Conservation (phyloP, 2,797 vertebrate species). For the Triplophysa yarkandensis region DNA sequence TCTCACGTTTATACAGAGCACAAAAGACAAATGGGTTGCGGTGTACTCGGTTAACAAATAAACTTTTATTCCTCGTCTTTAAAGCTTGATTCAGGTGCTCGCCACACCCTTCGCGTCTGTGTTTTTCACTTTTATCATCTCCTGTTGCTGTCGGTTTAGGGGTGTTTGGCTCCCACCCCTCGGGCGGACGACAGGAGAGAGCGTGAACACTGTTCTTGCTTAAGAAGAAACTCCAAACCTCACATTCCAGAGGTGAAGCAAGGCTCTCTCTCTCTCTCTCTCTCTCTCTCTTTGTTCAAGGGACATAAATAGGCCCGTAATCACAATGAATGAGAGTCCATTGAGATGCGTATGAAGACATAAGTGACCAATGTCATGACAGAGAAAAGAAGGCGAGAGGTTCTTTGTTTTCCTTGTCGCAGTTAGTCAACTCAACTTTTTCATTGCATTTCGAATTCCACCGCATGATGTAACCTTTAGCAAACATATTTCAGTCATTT, state of each 20-base stretch:
- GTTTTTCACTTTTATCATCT: conserved; percentile 38
- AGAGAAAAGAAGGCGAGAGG: neutral
- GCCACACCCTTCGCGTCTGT: conserved; percentile 37
- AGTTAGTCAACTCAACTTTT: neutral
- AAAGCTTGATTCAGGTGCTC: conserved; percentile 37
- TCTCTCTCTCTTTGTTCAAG: conserved; percentile 5
- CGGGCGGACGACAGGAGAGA: conserved; percentile 1
- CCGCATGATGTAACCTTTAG: conserved; percentile 29
- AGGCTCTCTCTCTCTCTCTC: conserved; percentile 9
- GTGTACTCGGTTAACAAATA: conserved; percentile 3
- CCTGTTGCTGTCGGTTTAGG: conserved; percentile 10
- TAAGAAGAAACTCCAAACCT: conserved; percentile 33
- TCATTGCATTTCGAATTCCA: conserved; percentile 17
- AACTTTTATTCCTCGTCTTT: conserved; percentile 2
- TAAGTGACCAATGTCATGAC: conserved; percentile 9
- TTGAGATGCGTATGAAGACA: neutral
- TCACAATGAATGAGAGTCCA: conserved; percentile 27
- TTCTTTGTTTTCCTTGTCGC: neutral
- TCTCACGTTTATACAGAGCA: neutral
- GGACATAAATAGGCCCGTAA: conserved; percentile 29
- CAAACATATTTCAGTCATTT: conserved; percentile 21
- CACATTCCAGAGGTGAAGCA: conserved; percentile 33
- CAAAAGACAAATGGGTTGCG: neutral
- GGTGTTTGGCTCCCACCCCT: conserved; percentile 18
- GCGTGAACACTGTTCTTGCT: conserved; percentile 35